Base-by-base conservation (phyloP, 2,888 invertebrate species). In the Bruchidius siliquastri region DNA sequence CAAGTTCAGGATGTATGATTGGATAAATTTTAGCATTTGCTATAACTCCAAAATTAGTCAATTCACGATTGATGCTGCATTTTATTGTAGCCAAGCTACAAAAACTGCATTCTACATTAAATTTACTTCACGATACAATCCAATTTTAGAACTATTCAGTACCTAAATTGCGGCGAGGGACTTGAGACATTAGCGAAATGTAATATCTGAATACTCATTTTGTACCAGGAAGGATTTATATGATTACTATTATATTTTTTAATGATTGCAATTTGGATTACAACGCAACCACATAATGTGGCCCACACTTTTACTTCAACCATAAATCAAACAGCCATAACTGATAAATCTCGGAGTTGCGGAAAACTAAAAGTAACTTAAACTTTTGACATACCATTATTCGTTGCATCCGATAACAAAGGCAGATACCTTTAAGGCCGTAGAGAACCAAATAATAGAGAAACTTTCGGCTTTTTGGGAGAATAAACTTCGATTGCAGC, bases 371-470 rank as follows among this genome's bases (percentile, higher is more conserved):
- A 77, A 78, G 78, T 78, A 78, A 78, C 78, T 78, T 78, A 76
- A 78, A 78, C 77, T 78, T 78, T 74, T 76, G 78, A 78, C 78
- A 76, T 78, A 77, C 78, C 78, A 78, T 78, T 78, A 78, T 78
- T 78, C 78, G 76, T 77, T 75, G 77, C 76, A 78, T 78, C 76
- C 77, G 77, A 77, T 78, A 78, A 78, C 78, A 78, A 77, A 77
- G 74, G 77, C 76, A 76, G 78, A 78, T 78, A 78, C 78, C 78
- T 78, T 78, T 73, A 75, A 78, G 78, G 77, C 78, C 74, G 74
- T 76, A 75, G 77, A 76, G 76, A 75, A 77, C 75, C 76, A 76
- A 77, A 78, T 78, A 78, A 78, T 78, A 78, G 78, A 72, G 78
- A 78, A 78, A 78, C 78, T 78, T 78, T 76, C 75, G 70, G 75